Conservation (phyloP, 2,888 invertebrate species). For the Meganola albula region DNA sequence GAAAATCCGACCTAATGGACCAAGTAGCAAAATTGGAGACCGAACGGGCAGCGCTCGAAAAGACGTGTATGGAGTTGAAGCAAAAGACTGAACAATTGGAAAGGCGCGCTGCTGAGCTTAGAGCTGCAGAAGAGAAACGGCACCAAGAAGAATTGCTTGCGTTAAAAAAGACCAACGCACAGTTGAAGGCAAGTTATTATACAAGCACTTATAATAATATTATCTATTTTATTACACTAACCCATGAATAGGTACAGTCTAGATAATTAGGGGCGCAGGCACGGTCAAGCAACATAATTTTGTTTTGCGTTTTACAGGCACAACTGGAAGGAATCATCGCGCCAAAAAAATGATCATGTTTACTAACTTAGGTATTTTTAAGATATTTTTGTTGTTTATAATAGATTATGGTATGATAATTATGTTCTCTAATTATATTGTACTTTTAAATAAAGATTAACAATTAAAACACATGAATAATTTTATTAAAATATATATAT, state of each 20-base stretch:
- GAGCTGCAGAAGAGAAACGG: constrained; percentile 93
- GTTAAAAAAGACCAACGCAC: constrained; percentile 95
- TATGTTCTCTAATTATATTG: constrained; percentile 22
- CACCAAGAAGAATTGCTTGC: constrained; percentile 95
- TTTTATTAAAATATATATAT: constrained; percentile 78
- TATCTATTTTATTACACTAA: too few species aligned
- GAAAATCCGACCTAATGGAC: constrained; percentile 88
- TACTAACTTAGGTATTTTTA: constrained; percentile 27
- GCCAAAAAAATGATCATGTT: constrained; percentile 86
- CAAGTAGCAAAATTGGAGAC: constrained; percentile 83
- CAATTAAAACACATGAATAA: constrained; percentile 39
- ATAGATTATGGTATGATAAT: constrained; percentile 23
- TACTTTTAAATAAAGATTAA: constrained; percentile 14
- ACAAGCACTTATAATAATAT: too few species aligned
- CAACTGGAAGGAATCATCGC: constrained; percentile 97
- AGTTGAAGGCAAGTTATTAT: constrained; percentile 89
- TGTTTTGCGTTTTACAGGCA: constrained; percentile 75
- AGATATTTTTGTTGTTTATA: constrained; percentile 24
- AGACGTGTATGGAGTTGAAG: constrained; percentile 76
- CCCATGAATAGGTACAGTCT: too few species aligned
- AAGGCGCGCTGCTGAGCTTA: constrained; percentile 87
- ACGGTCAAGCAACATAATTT: too few species aligned
- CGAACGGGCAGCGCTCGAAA: constrained; percentile 81
- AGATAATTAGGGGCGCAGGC: too few species aligned
- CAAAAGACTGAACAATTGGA: constrained; percentile 88